These are phyloP conservation scores for Terrapene triunguis DNA, from an alignment of 2,113 vertebrate species.

Conservation along the genomic window DNA sequence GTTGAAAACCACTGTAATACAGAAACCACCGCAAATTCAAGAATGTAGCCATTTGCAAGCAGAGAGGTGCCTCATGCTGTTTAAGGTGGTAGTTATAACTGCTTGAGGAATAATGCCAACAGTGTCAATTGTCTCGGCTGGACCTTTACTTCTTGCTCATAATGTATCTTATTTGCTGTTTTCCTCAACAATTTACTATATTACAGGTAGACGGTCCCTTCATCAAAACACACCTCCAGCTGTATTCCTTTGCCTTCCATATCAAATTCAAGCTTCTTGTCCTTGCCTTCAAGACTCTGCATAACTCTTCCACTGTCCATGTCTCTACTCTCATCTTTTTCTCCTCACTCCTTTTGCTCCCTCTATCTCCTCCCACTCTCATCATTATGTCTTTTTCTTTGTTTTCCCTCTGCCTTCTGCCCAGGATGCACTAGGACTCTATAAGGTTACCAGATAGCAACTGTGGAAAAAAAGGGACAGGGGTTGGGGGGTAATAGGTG, in stretches of 20 bases:
- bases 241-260: background rate
- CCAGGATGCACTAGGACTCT: background rate
- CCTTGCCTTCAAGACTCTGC: background rate
- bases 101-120: background rate
- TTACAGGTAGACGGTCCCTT: background rate
- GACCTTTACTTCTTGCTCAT: background rate
- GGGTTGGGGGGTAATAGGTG: no score
- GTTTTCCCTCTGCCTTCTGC: background rate
- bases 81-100: background rate
- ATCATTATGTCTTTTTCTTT: fast-evolving
- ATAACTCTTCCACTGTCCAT: background rate
- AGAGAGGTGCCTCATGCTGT: background rate
- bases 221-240: background rate
- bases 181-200: background rate
- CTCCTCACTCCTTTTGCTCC: background rate
- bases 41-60: fast-evolving
- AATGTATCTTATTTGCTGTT: background rate
- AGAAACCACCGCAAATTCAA: background rate
- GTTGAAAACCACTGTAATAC: background rate
- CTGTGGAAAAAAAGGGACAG: no score
- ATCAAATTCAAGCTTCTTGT: background rate
- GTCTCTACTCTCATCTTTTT: background rate
- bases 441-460: background rate
- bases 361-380: background rate
- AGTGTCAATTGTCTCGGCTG: background rate